These are phyloP conservation scores for Scotopteryx bipunctaria DNA, from an alignment of 2,888 invertebrate genomes.

Conservation along the genomic window DNA sequence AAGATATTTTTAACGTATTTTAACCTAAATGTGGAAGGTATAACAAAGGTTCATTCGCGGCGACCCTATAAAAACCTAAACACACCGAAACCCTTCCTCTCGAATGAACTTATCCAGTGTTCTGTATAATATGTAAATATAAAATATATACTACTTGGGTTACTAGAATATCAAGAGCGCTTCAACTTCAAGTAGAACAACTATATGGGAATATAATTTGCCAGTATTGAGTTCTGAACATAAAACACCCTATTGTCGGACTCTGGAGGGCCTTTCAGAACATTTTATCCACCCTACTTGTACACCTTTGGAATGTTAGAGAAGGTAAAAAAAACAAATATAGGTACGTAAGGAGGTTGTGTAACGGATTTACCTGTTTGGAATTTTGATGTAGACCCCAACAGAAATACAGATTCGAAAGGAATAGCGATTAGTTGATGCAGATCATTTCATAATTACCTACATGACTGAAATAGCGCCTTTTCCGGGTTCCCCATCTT, in stretches of 20 bases:
- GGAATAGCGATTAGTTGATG: neutral
- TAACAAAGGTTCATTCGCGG: slow-evolving; percentile 27
- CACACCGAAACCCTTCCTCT: slow-evolving; percentile 39
- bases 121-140: slow-evolving; percentile 40
- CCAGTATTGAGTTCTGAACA: slow-evolving; percentile 49
- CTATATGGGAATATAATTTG: slow-evolving; percentile 52
- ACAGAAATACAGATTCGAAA: slow-evolving; percentile 7
- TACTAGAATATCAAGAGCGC: slow-evolving; percentile 42
- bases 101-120: slow-evolving; percentile 34
- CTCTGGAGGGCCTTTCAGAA: slow-evolving; percentile 61
- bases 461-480: neutral
- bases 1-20: too few species aligned
- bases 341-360: slow-evolving; percentile 35
- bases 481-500: neutral
- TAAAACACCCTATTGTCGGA: slow-evolving; percentile 68
- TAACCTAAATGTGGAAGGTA: neutral
- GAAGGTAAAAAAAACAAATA: slow-evolving; percentile 44
- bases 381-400: slow-evolving; percentile 30
- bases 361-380: slow-evolving; percentile 32
- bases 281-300: slow-evolving; percentile 63
- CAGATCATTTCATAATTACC: neutral
- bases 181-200: slow-evolving; percentile 48
- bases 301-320: slow-evolving; percentile 53
- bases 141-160: too few species aligned
- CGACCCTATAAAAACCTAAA: slow-evolving; percentile 41